Evolutionary conservation across 2,888 invertebrate genomes (phyloP), one percentile per base, ranked within the genome.

Genomic region (Machimus rusticus): DNA sequence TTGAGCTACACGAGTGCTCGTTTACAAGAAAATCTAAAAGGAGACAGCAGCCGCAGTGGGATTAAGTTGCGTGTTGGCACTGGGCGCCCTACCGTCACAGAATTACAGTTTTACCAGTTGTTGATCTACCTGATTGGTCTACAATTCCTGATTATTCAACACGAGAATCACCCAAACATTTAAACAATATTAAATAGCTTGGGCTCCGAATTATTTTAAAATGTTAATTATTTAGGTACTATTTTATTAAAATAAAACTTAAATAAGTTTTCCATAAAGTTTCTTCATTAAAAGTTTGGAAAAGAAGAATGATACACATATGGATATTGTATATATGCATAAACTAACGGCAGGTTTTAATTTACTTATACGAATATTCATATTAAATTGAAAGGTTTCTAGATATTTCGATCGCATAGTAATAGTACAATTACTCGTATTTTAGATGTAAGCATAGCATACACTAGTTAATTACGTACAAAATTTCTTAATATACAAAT

Each of bases 1-100:
- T 89, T 89, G 88, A 51, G 86, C 74, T 86, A 87, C 88, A 86
- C 74, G 88, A 85, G 88, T 88, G 89, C 87, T 57, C 86, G 51
- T 51, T 81, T 81, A 81, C 46, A 81, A 81, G 51, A 81, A 81
- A 81, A 81, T 81, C 81, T 51, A 81, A 55, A 55, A 81, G 51
- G 34, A 46, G 81, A n/a, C 55, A 55, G 51, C 46, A 31, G 51
- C 51, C 34, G 55, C 51, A 55, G 46, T 51, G 81, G 28, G 81
- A 39, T 77, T 77, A 77, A 37, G 77, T 77, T 77, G 77, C 51
- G 51, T 55, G 43, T 43, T 12, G 43, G 81, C 55, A 55, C 51
- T 81, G 55, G 46, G 55, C 81, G 39, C 28, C 81, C 55, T 57
- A 55, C 81, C 81, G 81, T 81, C 81, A 81, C 81, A 23, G 34